Evolutionary conservation across 2,113 vertebrate genomes (phyloP), one percentile per base, ranked within the genome.

Genomic region (Oxyura jamaicensis): DNA sequence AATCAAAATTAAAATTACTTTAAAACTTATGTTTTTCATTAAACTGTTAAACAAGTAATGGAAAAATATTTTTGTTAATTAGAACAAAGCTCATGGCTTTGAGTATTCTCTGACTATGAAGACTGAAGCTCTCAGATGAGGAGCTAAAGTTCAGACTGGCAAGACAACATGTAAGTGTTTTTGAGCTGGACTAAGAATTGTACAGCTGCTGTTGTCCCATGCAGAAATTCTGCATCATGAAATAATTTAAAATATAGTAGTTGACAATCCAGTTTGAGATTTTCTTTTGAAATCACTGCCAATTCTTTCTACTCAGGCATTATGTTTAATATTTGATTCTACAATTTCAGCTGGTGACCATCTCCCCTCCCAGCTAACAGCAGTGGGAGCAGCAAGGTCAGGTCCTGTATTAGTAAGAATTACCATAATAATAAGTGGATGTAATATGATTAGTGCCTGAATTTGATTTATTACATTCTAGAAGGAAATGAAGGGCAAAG

Each of bases 401-500:
- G n/a, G 18, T 68, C 81, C 75, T 94, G 88, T 89, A 79, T 86
- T 72, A 44, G 65, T 44, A 63, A 15, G 50, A 86, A 96, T 93
- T 86, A 68, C 46, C 90, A 74, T 67, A 77, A 82, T 39, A 93
- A 96, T 76, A 86, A 66, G 22, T 31, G 35, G 5, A 7, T 88
- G 16, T 60, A 88, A 91, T 71, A 77, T 13, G 36, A 92, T 96
- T 86, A 86, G 19, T 76, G 87, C 39, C 66, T 72, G 56, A 44
- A 69, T 91, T 89, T 83, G 75, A 91, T 93, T 83, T 79, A 77
- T 88, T 79, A 46, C 26, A 41, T 62, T 86, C 86, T 79, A 88
- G 83, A 83, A 94, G 50, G 71, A 95, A 86, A 79, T 14, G 72
- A 95, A 96, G 88, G 88, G 78, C 81, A 93, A 80, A 92, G 59